phyloP scores from a whole-genome alignment of 2,113 vertebrate genomes.

The Equus quagga region DNA sequence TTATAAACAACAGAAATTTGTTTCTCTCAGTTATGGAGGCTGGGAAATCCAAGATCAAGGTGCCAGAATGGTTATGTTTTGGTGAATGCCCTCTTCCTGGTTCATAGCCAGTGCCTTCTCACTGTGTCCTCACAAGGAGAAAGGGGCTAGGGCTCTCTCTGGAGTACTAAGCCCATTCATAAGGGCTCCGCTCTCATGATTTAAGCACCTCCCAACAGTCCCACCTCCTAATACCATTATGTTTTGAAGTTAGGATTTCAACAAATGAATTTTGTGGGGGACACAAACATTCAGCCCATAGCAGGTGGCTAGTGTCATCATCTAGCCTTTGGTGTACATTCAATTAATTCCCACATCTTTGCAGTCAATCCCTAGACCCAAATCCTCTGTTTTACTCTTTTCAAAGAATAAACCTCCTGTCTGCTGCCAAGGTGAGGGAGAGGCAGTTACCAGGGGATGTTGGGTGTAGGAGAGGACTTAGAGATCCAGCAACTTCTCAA shows the following conservation, averaged over 20 bases:
- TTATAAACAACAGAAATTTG: background rate
- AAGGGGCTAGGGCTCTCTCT: background rate
- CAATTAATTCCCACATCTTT: background rate
- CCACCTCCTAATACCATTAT: background rate
- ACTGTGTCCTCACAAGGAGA: background rate
- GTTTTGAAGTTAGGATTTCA: background rate
- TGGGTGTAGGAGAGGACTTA: background rate
- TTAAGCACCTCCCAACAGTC: background rate
- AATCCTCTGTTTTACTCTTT: background rate
- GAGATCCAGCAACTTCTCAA: background rate
- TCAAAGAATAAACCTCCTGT: background rate
- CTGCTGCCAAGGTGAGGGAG: background rate
- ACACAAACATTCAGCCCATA: background rate
- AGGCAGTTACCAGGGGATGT: background rate
- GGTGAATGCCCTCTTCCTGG: background rate
- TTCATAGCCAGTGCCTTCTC: background rate
- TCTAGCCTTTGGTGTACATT: background rate
- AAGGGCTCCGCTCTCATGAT: background rate
- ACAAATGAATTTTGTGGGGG: background rate
- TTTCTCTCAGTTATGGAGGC: background rate
- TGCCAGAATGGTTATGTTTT: background rate
- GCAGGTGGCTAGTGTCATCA: background rate
- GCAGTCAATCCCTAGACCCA: background rate
- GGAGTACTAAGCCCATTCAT: background rate
- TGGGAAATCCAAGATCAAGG: background rate